phyloP scores from a whole-genome alignment of 2,113 vertebrate genomes.

The Lagopus leucura region DNA sequence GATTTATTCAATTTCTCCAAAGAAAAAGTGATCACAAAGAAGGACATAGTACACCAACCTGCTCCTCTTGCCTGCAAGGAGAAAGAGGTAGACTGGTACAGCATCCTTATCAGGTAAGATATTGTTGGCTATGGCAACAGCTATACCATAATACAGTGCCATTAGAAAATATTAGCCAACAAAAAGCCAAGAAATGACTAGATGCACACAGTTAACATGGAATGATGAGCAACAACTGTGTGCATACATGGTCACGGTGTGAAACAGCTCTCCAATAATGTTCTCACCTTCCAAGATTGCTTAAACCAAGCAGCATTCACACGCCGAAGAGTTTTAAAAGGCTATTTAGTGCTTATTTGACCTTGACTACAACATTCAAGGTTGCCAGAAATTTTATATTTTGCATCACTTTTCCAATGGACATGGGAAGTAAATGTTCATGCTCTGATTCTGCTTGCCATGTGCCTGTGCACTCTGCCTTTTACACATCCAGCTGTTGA shows the following conservation, averaged over 20 bases:
- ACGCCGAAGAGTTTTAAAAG: not conserved
- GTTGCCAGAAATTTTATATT: slow-evolving; percentile 47
- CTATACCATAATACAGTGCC: not conserved
- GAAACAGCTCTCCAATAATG: not conserved
- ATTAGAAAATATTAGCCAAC: rapidly evolving
- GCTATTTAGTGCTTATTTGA: slow-evolving; percentile 39
- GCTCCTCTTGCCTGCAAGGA: not conserved
- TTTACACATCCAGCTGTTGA: slow-evolving; percentile 33
- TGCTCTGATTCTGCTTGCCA: not conserved
- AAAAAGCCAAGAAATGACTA: not conserved
- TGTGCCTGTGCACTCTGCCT: not conserved
- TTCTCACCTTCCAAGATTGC: slow-evolving; percentile 3
- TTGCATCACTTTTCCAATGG: slow-evolving; percentile 34
- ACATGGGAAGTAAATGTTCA: slow-evolving; percentile 16
- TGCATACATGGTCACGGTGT: not conserved
- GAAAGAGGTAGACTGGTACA: not conserved
- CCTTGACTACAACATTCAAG: slow-evolving; percentile 56
- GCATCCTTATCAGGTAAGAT: not conserved
- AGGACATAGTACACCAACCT: not conserved
- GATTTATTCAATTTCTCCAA: not conserved
- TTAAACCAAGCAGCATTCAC: not conserved
- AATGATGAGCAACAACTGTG: not conserved
- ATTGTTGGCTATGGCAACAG: not conserved
- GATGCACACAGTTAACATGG: not conserved
- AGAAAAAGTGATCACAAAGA: not conserved